These are phyloP conservation scores for Nasonia oneida DNA, from an alignment of 2,888 invertebrate genomes.

Conservation along the genomic window DNA sequence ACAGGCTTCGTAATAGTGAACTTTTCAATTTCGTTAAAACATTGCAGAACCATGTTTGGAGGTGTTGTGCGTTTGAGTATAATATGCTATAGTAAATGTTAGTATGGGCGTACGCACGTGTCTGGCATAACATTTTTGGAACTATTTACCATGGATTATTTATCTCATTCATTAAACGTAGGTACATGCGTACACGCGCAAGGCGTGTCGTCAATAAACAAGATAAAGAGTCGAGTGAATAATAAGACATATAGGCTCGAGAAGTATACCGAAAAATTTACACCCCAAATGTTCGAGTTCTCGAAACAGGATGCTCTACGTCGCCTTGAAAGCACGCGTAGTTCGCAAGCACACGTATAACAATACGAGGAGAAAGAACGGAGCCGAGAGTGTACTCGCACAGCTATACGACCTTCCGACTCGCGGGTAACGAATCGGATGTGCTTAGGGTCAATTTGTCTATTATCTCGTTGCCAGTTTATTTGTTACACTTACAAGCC, in stretches of 20 bases:
- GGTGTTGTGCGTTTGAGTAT: no score
- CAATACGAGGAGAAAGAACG: constrained; percentile 27
- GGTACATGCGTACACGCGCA: background rate
- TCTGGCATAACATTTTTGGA: no score
- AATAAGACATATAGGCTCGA: background rate
- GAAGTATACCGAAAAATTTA: background rate
- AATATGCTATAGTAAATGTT: no score
- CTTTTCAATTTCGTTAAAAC: no score
- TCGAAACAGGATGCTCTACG: background rate
- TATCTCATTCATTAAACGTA: background rate
- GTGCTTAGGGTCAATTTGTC: constrained; percentile 76
- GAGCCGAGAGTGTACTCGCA: background rate
- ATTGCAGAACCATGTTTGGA: no score
- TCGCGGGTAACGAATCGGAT: constrained; percentile 73
- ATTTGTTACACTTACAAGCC: constrained; percentile 74
- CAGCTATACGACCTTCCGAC: constrained; percentile 69
- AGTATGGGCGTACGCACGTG: no score
- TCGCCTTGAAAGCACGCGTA: background rate
- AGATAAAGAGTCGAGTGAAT: background rate
- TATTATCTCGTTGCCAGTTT: constrained; percentile 76
- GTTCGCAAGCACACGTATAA: background rate
- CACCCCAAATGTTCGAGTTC: background rate
- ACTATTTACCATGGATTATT: no score
- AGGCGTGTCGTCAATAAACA: background rate
- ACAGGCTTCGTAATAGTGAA: no score